These are phyloP conservation scores for Epinephelus moara DNA, from an alignment of 2,113 vertebrate genomes.

Conservation along the genomic window DNA sequence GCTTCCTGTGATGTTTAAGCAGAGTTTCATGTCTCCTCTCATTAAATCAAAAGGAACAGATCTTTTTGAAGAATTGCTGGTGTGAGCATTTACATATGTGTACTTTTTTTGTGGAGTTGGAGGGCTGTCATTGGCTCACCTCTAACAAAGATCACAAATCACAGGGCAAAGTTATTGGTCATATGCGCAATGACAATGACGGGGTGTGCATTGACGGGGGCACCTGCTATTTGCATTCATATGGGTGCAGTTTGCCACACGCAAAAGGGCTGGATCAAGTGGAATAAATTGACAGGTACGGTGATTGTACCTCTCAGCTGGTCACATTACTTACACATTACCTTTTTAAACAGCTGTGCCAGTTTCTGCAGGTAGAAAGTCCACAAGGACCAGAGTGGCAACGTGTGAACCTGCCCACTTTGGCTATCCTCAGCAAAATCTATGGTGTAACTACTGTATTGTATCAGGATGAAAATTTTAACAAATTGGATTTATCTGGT, in stretches of 20 bases:
- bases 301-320: slow-evolving; percentile 16
- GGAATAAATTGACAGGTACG: not conserved
- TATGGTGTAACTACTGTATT: too few species aligned
- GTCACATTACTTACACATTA: not conserved
- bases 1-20: slow-evolving; percentile 51
- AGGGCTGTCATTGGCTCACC: slow-evolving; percentile 13
- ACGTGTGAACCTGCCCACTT: not conserved
- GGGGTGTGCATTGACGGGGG: not conserved
- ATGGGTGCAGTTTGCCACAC: not conserved
- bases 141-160: slow-evolving; percentile 11
- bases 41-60: slow-evolving; percentile 57
- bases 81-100: slow-evolving; percentile 16
- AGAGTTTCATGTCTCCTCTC: slow-evolving; percentile 50
- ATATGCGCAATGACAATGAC: not conserved
- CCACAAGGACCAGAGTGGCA: not conserved
- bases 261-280: not conserved
- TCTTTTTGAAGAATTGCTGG: slow-evolving; percentile 46
- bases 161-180: not conserved
- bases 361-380: too few species aligned
- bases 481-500: too few species aligned
- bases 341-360: not conserved
- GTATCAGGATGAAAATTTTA: too few species aligned
- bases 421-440: not conserved
- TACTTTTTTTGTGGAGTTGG: not conserved
- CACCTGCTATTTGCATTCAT: not conserved